These are phyloP conservation scores for Parotocinclus haroldoi DNA, from an alignment of 2,797 vertebrate genomes.

Conservation along the genomic window DNA sequence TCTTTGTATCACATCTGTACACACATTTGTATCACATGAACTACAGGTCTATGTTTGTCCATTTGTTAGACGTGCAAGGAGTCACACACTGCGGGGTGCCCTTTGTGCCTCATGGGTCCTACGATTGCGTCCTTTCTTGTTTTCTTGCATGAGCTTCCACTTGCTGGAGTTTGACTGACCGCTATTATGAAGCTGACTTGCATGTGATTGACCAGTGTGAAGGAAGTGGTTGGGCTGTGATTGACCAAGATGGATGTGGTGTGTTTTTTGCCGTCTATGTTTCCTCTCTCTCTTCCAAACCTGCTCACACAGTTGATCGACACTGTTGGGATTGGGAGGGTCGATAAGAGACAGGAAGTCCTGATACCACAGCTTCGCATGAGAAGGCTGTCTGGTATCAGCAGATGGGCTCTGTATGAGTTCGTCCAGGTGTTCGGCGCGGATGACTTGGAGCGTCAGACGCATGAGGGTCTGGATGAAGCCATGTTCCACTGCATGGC, in stretches of 20 bases:
- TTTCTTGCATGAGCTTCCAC: constrained; percentile 97
- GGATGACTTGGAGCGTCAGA: constrained; percentile 91
- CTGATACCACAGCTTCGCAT: constrained; percentile 89
- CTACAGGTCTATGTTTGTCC: too few relatives aligned
- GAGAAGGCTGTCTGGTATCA: constrained; percentile 57
- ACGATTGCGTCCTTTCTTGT: constrained; percentile 96
- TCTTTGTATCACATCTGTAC: too few relatives aligned
- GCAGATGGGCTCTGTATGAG: constrained; percentile 83
- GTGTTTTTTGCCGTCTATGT: constrained; percentile 84
- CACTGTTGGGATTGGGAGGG: constrained; percentile 91
- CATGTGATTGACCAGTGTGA: constrained; percentile 63
- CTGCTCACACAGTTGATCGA: constrained; percentile 98
- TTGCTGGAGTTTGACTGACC: constrained; percentile 75
- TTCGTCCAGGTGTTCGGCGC: constrained; percentile 85
- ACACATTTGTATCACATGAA: too few relatives aligned
- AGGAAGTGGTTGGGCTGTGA: constrained; percentile 50
- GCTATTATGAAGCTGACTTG: constrained; percentile 40
- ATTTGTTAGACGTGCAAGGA: constrained; percentile 15
- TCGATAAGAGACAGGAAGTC: constrained; percentile 97
- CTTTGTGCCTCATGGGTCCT: constrained; percentile 98
- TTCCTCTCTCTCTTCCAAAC: constrained; percentile 97
- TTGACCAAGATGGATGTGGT: constrained; percentile 61
- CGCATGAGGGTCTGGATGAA: constrained; percentile 93
- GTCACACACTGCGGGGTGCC: constrained; percentile 95
- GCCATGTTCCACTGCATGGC: constrained; percentile 92